These are phyloP conservation scores for Dicranocentrus wangi DNA, from an alignment of 2,888 invertebrate species.

Conservation along the genomic window DNA sequence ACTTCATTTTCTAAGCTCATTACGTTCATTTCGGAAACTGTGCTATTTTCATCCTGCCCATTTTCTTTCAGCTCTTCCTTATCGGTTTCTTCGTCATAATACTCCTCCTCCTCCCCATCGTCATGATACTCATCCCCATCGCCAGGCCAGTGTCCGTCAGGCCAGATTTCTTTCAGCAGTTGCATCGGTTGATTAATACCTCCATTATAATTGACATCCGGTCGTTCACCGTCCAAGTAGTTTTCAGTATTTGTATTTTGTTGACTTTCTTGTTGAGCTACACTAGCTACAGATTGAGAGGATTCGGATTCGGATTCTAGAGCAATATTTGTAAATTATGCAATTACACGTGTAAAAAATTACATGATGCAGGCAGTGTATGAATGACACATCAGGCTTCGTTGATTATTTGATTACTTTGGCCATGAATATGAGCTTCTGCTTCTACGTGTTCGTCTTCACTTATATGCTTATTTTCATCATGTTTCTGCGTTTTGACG, in stretches of 20 bases:
- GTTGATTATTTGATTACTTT: no score
- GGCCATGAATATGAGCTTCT: no score
- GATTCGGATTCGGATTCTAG: not conserved
- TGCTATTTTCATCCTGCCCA: not conserved
- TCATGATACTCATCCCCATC: not conserved
- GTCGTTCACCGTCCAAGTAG: not conserved
- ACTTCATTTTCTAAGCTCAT: conserved; percentile 24
- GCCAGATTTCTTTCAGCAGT: conserved; percentile 31
- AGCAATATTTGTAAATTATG: no score
- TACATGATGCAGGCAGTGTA: no score
- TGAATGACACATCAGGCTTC: no score
- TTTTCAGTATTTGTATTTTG: not conserved
- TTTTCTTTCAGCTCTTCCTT: not conserved
- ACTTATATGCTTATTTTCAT: not conserved
- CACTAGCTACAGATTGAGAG: not conserved
- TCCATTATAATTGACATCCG: conserved; percentile 61
- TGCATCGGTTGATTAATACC: conserved; percentile 52
- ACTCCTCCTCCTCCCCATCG: not conserved
- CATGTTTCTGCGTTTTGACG: not conserved
- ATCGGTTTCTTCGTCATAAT: not conserved
- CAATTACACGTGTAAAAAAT: no score
- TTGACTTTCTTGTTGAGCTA: not conserved
- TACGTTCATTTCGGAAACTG: conserved; percentile 18
- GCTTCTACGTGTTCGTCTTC: not conserved
- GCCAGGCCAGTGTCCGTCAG: conserved; percentile 51